Conservation (phyloP, 2,113 vertebrate genomes). For the Tamias sibiricus region DNA sequence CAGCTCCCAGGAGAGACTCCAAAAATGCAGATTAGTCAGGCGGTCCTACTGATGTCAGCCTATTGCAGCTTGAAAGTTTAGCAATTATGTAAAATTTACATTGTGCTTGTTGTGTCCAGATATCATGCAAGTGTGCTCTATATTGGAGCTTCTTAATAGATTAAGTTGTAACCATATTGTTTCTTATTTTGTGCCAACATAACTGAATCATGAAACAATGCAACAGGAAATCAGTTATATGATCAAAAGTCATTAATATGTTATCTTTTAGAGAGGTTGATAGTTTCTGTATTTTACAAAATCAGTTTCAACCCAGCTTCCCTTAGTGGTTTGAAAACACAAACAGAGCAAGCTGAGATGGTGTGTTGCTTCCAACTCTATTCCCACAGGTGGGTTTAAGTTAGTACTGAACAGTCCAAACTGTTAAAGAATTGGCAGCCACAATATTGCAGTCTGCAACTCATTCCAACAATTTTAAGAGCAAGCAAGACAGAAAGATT, state of each 20-base stretch:
- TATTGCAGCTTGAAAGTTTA: slow-evolving; percentile 22
- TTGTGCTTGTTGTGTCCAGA: neutral
- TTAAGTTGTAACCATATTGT: slow-evolving; percentile 49
- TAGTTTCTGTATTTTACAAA: slow-evolving; percentile 61
- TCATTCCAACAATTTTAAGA: slow-evolving; percentile 67
- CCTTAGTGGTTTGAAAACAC: slow-evolving; percentile 73
- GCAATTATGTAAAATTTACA: slow-evolving; percentile 40
- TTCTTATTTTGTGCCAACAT: slow-evolving; percentile 28
- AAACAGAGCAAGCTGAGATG: slow-evolving; percentile 71
- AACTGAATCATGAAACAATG: slow-evolving; percentile 49
- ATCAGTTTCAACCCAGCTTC: slow-evolving; percentile 63
- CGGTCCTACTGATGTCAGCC: neutral
- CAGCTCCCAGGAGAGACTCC: slow-evolving; percentile 1
- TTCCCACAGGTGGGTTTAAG: slow-evolving; percentile 73
- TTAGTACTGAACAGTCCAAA: slow-evolving; percentile 58
- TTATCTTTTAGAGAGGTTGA: slow-evolving; percentile 75
- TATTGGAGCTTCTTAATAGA: neutral
- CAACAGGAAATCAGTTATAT: slow-evolving; percentile 58
- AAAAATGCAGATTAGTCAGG: slow-evolving; percentile 11
- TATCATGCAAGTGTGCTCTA: slow-evolving; percentile 59
- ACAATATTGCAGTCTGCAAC: slow-evolving; percentile 25
- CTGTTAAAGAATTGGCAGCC: slow-evolving; percentile 71
- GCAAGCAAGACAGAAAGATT: neutral
- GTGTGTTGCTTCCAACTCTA: slow-evolving; percentile 69
- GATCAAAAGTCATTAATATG: slow-evolving; percentile 62